A percentile compares a stretch with the other conserved stretches of the same genome.
Conservation (phyloP, 2,797 vertebrate species). For the Parambassis ranga region DNA sequence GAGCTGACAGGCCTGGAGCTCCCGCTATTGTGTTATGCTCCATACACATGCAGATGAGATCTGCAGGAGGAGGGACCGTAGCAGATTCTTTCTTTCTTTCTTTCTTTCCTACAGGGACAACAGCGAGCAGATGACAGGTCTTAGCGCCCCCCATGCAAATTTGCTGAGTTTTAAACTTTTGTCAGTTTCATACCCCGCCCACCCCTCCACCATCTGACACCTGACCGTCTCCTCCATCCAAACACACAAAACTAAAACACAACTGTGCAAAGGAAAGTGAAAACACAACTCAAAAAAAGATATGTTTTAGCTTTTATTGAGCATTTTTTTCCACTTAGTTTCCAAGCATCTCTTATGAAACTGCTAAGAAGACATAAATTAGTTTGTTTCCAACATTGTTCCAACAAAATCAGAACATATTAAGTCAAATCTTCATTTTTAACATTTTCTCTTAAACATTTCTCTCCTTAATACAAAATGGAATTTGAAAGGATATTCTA, state of each 20-base stretch:
- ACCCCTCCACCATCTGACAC: background rate
- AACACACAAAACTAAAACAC: slow-evolving; percentile 3
- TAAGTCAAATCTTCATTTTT: background rate
- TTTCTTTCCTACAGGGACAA: background rate
- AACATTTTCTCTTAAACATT: background rate
- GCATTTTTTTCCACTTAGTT: slow-evolving; percentile 28
- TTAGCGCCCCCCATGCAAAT: slow-evolving; percentile 55
- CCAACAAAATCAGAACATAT: slow-evolving; percentile 16
- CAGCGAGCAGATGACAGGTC: slow-evolving; percentile 63
- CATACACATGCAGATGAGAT: slow-evolving; percentile 81
- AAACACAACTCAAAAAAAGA: slow-evolving; percentile 19
- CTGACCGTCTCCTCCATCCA: background rate
- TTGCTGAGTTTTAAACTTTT: slow-evolving; percentile 41
- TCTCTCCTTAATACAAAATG: background rate
- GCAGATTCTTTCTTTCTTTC: background rate
- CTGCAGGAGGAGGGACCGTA: slow-evolving; percentile 17
- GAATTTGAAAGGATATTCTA: background rate
- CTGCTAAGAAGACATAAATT: background rate
- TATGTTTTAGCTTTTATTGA: slow-evolving; percentile 41
- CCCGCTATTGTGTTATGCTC: slow-evolving; percentile 68
- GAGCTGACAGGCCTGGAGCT: slow-evolving; percentile 67
- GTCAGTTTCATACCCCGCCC: background rate
- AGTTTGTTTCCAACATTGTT: slow-evolving; percentile 34
- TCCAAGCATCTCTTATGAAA: slow-evolving; percentile 23
- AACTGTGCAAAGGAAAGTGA: slow-evolving; percentile 17